Conservation (phyloP, 2,888 invertebrate species). For the Limnephilus rhombicus region DNA sequence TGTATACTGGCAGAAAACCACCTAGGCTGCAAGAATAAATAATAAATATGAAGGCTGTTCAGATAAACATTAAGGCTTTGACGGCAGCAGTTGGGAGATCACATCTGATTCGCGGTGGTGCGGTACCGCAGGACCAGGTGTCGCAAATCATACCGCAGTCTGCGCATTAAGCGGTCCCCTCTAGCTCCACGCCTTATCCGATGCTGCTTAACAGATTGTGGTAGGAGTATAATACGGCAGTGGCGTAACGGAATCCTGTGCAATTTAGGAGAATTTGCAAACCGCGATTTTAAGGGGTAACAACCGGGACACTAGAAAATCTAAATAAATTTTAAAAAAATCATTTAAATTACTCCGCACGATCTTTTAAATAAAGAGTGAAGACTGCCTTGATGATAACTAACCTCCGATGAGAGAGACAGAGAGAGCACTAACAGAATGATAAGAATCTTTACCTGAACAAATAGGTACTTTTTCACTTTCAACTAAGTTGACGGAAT, state of each 20-base stretch:
- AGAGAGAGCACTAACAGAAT: too few species aligned
- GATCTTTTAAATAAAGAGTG: too few species aligned
- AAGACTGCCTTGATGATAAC: too few species aligned
- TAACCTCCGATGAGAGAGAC: too few species aligned
- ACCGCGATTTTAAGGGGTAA: too few species aligned
- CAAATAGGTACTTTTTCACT: too few species aligned
- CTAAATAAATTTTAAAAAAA: too few species aligned
- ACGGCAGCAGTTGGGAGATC: constrained; percentile 32
- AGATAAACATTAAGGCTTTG: constrained; percentile 43
- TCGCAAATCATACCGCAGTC: constrained; percentile 31
- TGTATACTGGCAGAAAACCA: neutral
- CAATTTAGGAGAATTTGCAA: neutral
- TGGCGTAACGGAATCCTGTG: neutral
- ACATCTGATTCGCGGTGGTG: constrained; percentile 43
- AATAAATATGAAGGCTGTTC: constrained; percentile 17
- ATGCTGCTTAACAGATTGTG: constrained; percentile 10
- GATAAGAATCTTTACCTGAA: too few species aligned
- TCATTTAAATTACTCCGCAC: too few species aligned
- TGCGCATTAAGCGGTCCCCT: constrained; percentile 21
- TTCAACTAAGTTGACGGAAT: too few species aligned
- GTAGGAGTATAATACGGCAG: neutral
- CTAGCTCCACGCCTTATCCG: constrained; percentile 18
- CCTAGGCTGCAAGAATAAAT: constrained; percentile 28
- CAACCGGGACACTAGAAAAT: too few species aligned
- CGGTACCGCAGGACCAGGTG: constrained; percentile 6